A percentile compares a stretch with the other conserved stretches of the same genome.
Conservation (phyloP, 2,888 invertebrate species). For the Gari tellinella region DNA sequence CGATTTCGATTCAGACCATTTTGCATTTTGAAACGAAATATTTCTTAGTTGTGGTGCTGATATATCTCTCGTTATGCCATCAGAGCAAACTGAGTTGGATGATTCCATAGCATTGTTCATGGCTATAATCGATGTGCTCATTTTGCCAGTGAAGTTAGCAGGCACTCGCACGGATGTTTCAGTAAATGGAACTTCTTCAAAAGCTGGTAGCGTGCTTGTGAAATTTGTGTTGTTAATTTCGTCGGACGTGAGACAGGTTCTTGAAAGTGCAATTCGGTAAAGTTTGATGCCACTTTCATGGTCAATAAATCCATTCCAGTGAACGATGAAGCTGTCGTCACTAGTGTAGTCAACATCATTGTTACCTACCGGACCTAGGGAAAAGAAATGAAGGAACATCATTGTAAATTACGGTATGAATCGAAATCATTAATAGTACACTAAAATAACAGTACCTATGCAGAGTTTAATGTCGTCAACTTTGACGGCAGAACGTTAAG, state of each 20-base stretch:
- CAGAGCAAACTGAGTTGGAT: constrained; percentile 68
- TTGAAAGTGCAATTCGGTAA: constrained; percentile 53
- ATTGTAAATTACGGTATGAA: too few relatives aligned
- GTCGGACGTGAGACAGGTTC: constrained; percentile 37
- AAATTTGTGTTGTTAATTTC: constrained; percentile 12
- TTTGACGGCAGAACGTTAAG: too few relatives aligned
- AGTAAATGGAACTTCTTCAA: background rate
- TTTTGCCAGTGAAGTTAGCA: constrained; percentile 35
- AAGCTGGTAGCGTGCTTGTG: background rate
- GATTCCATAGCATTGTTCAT: constrained; percentile 70
- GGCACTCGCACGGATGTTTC: constrained; percentile 20
- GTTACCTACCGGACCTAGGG: constrained; percentile 26
- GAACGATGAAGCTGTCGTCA: constrained; percentile 30
- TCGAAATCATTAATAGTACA: too few relatives aligned
- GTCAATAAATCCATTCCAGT: constrained; percentile 69
- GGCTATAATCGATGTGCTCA: constrained; percentile 59
- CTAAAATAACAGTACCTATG: too few relatives aligned
- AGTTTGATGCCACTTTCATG: constrained; percentile 68
- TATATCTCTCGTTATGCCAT: constrained; percentile 67
- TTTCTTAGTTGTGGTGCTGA: constrained; percentile 54
- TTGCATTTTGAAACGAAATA: constrained; percentile 44
- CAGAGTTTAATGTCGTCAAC: too few relatives aligned
- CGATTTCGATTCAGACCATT: constrained; percentile 38
- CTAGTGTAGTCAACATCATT: constrained; percentile 68
- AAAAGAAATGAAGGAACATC: constrained; percentile 13